Evolutionary conservation across 2,797 vertebrate species (phyloP).

Genomic region (Harpagifer antarcticus): DNA sequence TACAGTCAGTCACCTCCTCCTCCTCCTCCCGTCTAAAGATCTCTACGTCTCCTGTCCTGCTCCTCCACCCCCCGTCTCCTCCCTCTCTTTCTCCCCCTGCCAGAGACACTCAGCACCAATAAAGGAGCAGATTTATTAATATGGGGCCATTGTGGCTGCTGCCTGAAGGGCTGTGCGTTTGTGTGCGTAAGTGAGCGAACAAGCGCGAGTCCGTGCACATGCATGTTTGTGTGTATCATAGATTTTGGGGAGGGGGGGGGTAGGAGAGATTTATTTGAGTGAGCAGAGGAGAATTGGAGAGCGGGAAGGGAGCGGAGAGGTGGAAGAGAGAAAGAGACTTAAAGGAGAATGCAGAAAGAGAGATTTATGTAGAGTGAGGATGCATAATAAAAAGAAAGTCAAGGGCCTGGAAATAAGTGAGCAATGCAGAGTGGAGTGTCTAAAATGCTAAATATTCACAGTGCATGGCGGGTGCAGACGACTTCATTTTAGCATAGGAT

Average conservation of each 20-base stretch:
- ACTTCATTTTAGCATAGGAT: neutral
- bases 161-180: constrained; percentile 78
- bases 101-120: constrained; percentile 87
- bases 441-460: constrained; percentile 48
- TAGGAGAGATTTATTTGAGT: constrained; percentile 76
- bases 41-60: constrained; percentile 61
- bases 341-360: constrained; percentile 61
- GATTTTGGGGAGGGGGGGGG: constrained; percentile 43
- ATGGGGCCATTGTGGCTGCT: constrained; percentile 85
- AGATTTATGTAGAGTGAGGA: constrained; percentile 70
- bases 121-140: constrained; percentile 90
- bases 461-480: neutral
- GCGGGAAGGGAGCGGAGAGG: constrained; percentile 50
- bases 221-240: constrained; percentile 76
- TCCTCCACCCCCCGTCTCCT: constrained; percentile 52
- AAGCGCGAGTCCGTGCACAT: constrained; percentile 50
- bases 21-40: constrained; percentile 60
- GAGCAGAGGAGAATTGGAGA: constrained; percentile 79
- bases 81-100: constrained; percentile 64
- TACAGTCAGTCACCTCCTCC: constrained; percentile 73
- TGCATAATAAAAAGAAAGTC: constrained; percentile 73
- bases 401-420: constrained; percentile 58
- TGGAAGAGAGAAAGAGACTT: constrained; percentile 53
- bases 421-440: constrained; percentile 50
- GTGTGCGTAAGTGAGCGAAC: constrained; percentile 52